Evolutionary conservation across 53 echinoderm and acorn worm species (phyloP).

Genomic region (Echinometra lucunter): DNA sequence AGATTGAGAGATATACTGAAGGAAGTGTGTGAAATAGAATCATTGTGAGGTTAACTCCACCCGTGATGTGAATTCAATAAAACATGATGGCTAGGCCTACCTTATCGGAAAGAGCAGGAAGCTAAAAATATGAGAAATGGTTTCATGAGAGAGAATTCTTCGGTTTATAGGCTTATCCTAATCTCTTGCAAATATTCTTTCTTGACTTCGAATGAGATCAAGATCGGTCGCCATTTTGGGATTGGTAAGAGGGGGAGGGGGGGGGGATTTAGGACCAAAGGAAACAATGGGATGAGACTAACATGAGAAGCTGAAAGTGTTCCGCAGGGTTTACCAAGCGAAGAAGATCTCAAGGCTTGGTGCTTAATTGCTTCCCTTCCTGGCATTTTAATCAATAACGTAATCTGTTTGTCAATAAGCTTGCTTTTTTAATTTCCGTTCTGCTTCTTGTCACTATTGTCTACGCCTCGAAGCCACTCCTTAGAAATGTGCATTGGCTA

Average conservation of each 20-base stretch:
- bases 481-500: not conserved
- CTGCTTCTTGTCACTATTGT: constrained; percentile 49
- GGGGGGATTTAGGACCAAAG: not conserved
- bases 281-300: not conserved
- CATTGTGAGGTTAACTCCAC: not conserved
- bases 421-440: constrained; percentile 69
- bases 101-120: not conserved
- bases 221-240: not conserved
- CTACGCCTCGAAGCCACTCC: not conserved
- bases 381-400: constrained; percentile 58
- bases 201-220: no score
- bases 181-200: no score
- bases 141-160: not conserved
- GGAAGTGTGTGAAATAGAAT: not conserved
- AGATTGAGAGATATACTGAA: not conserved
- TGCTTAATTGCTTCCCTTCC: constrained; percentile 66
- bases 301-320: not conserved
- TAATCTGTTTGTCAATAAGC: constrained; percentile 64
- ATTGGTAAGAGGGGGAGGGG: no score
- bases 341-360: not conserved
- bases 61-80: not conserved
- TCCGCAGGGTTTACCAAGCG: constrained; percentile 22
- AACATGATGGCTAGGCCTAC: no score
- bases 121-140: not conserved
- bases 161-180: not conserved